Conservation (phyloP, 2,888 invertebrate species). For the Patella caerulea region DNA sequence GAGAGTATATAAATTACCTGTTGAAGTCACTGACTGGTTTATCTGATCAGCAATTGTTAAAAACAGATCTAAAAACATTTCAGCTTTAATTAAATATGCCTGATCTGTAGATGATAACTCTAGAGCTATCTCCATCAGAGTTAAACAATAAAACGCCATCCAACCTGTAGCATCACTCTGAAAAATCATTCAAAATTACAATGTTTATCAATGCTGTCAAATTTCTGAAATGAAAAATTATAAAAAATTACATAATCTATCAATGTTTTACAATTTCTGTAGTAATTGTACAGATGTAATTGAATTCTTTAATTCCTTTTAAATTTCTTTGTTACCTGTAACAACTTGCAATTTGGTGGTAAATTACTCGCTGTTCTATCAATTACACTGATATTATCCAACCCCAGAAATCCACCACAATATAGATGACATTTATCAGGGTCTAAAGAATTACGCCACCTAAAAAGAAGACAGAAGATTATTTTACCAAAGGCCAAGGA, state of each 20-base stretch:
- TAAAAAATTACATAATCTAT: no score
- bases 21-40: constrained; percentile 46
- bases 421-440: constrained; percentile 24
- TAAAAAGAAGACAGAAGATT: background rate
- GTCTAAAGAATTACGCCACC: constrained; percentile 26
- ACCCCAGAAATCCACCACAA: constrained; percentile 53
- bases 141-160: constrained; percentile 66
- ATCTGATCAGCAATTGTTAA: constrained; percentile 58
- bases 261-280: no score
- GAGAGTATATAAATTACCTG: constrained; percentile 34
- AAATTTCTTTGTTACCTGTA: constrained; percentile 30
- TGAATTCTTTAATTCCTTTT: no score
- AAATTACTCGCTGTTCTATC: constrained; percentile 55
- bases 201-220: no score
- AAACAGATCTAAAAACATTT: constrained; percentile 62
- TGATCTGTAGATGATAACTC: constrained; percentile 52
- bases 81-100: constrained; percentile 59
- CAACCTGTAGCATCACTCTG: constrained; percentile 70
- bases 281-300: no score
- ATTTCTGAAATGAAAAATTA: no score
- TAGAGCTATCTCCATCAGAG: constrained; percentile 65
- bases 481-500: background rate
- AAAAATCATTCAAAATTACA: background rate
- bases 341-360: constrained; percentile 25
- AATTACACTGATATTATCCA: constrained; percentile 68